Evolutionary conservation across 2,113 vertebrate species (phyloP), one percentile per base, ranked within the genome.

Genomic region (Bathybates hornii): DNA sequence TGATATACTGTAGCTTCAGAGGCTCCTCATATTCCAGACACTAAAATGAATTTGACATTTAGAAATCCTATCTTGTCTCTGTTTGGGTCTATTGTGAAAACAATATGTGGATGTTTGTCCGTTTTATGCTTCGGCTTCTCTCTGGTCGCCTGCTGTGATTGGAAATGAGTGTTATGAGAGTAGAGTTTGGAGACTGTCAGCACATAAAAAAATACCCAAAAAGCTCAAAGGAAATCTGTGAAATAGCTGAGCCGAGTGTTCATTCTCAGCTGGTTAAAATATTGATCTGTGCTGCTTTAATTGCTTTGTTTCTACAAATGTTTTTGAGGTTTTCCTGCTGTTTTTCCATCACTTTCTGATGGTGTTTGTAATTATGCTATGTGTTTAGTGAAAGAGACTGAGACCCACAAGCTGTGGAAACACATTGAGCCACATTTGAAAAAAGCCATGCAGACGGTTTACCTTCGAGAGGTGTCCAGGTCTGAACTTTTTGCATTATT

Each of bases 381-480:
- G 8, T 87, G 29, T 45, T 56, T 89, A 99, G 98, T 97, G 76
- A 98, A 95, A 91, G 98, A 99, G 91, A 97, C 96, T 0, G 98
- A 99, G 92, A 97, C 97, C 12, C 98, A 98, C 91, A 98, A 97
- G 88, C 96, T 99, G 48, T 99, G 98, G 98, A 97, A 97, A 81
- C 99, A 99, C 86, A 97, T 99, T 24, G 99, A 99, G 91, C 98
- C 99, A 86, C 98, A 99, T 94, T 87, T 99, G 96, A 99, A 99
- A 93, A 98, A 97, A 90, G 98, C 99, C 89, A 99, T 99, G 98
- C 98, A 98, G 95, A 99, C 98, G 2, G 98, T 99, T 92, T 99
- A 99, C 94, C 97, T 99, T 10, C 95, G 98, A 52, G 99, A 99
- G 92, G 95, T 99, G 91, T 99, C 98, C 94, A 99, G 98, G 98